phyloP scores from a whole-genome alignment of 2,113 vertebrate genomes.

The Channa maculata region DNA sequence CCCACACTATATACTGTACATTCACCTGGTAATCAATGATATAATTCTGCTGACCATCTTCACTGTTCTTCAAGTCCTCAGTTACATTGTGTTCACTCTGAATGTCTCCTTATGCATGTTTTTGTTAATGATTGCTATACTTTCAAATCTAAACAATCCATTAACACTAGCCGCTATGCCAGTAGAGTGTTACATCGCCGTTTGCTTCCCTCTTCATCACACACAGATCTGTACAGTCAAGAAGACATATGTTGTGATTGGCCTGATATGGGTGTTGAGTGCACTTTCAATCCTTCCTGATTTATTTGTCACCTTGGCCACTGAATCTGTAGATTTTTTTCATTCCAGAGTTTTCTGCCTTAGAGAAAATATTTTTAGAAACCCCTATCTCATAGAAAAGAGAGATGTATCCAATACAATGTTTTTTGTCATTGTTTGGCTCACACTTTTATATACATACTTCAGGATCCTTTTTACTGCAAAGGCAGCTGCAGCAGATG shows the following conservation, averaged over 20 bases:
- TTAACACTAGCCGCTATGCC: constrained; percentile 62
- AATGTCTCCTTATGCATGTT: constrained; percentile 68
- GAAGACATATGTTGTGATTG: constrained; percentile 34
- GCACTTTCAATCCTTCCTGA: constrained; percentile 56
- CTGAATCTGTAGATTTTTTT: constrained; percentile 54
- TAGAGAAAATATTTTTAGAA: constrained; percentile 35
- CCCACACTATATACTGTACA: constrained; percentile 78
- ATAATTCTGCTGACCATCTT: constrained; percentile 51
- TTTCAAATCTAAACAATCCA: constrained; percentile 59
- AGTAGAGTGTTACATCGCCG: constrained; percentile 50
- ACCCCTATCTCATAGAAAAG: constrained; percentile 38
- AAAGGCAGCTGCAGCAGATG: constrained; percentile 25
- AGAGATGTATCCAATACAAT: constrained; percentile 27
- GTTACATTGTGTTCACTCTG: constrained; percentile 48
- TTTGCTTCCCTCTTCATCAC: no score
- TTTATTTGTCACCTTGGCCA: constrained; percentile 58
- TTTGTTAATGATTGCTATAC: constrained; percentile 35
- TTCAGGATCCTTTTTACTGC: constrained; percentile 60
- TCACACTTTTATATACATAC: constrained; percentile 64
- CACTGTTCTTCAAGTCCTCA: constrained; percentile 30
- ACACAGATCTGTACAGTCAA: no score
- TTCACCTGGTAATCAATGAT: constrained; percentile 69
- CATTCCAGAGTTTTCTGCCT: constrained; percentile 52
- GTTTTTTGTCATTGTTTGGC: constrained; percentile 54
- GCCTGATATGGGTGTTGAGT: constrained; percentile 56